Evolutionary conservation across 2,797 vertebrate species (phyloP), one percentile per base, ranked within the genome.

Genomic region (Falco peregrinus): DNA sequence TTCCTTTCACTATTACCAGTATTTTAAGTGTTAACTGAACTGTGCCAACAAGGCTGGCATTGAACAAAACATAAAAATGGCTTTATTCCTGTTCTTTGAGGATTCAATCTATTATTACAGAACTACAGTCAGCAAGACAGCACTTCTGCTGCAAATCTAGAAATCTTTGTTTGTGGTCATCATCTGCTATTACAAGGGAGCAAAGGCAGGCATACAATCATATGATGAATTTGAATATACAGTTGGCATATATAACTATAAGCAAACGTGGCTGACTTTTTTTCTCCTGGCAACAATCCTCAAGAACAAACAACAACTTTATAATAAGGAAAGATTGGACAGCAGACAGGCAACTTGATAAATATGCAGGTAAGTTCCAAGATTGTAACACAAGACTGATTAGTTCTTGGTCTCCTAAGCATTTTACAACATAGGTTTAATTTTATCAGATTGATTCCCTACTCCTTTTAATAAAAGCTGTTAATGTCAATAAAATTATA

Each of bases 401-500:
- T n/a, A 45, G 60, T 17, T 74, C 51, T 70, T 79, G 43, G 20
- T 11, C 45, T 50, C 35, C 65, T 56, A 74, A 65, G 54, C 11
- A 79, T 77, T 57, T 92, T n/a, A 63, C 20, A 76, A 28, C n/a
- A 73, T 8, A 92, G 45, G 56, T 60, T 87, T 89, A 83, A 57
- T 65, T 75, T 37, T 54, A 68, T 16, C 15, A 91, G 43, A 68
- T 9, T 12, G 19, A 71, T 29, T 61, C 57, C 54, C 60, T 31
- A 22, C 35, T 91, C 54, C 35, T 83, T 94, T 87, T 77, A 87
- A 69, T 63, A 88, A 92, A 70, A 95, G 59, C 13, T 64, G 92
- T 64, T 93, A 60, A n/a, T 50, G 35, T 37, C 3, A 2, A 65
- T 88, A 95, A 97, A 84, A 96, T 93, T 75, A 95, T 73, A 80